Evolutionary conservation across 2,797 vertebrate genomes (phyloP), one percentile per base, ranked within the genome.

Genomic region (Sorex maritimensis): DNA sequence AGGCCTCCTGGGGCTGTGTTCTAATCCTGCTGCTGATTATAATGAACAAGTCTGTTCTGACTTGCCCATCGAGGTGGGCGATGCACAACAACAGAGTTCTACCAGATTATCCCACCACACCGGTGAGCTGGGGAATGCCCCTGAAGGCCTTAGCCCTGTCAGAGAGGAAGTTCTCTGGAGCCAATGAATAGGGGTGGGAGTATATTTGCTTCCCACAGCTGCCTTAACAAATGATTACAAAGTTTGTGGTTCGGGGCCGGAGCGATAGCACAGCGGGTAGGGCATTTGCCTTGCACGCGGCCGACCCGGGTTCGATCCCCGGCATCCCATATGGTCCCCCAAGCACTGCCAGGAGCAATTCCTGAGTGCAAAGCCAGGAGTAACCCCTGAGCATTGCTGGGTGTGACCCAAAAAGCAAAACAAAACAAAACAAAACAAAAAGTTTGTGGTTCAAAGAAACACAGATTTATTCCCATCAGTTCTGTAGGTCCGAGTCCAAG

Each of bases 1-100:
- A 52, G 6, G 49, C 24, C 63, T n/a, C 46, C 0, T 1, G 65
- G 23, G 30, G 5, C 68, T 83, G 44, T 69, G 38, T 7, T 75
- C 23, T 52, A 11, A 38, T 9, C 28, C 4, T 14, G 0, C 2
- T 4, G 23, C 52, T 1, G 2, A 6, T 44, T 44, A 44, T 44
- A 2, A 17, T 65, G 2, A 1, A 55, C 9, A 87, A 1, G 41
- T 5, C 65, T 78, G 65, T 30, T 68, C 13, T n/a, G 23, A 67
- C 10, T 69, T 44, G 17, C 71, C 15, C 17, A 14, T 44, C 28
- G 21, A 14, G 71, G 21, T 28, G 24, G 30, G 21, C 87, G 55
- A 38, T 28, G 79, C 41, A 58, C 34, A 80, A 67, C 5, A 19
- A 23, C 17, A 23, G 49, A 15, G 23, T 24, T 81, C 72, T 68